Conservation (phyloP, 2,888 invertebrate genomes). For the Eristalinus aeneus region DNA sequence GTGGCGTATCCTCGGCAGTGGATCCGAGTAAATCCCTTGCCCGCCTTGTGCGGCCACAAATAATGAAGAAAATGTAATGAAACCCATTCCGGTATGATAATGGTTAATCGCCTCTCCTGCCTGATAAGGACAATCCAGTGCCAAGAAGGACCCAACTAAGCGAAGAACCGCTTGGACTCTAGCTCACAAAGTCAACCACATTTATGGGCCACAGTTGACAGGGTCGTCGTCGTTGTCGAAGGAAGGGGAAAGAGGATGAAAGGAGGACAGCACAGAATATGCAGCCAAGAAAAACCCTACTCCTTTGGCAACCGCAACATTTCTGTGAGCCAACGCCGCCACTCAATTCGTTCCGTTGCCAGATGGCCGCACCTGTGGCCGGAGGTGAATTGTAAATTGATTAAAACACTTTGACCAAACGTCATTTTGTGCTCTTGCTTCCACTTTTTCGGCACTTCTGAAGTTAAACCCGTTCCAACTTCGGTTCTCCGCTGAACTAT, state of each 20-base stretch:
- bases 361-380: slow-evolving; percentile 38
- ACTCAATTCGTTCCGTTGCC: not conserved
- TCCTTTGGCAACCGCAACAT: slow-evolving; percentile 31
- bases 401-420: slow-evolving; percentile 69
- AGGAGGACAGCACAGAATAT: not conserved
- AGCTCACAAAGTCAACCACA: slow-evolving; percentile 48
- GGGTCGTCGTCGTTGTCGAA: slow-evolving; percentile 19
- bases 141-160: slow-evolving; percentile 14
- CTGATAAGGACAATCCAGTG: not conserved
- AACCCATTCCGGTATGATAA: not conserved
- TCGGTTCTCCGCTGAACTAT: too few relatives aligned
- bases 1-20: not conserved
- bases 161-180: slow-evolving; percentile 12
- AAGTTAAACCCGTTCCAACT: slow-evolving; percentile 65
- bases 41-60: not conserved
- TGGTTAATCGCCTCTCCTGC: not conserved
- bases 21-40: not conserved
- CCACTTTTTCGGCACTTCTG: slow-evolving; percentile 26
- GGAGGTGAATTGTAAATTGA: slow-evolving; percentile 65
- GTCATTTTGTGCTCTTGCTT: slow-evolving; percentile 26
- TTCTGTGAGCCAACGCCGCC: slow-evolving; percentile 5
- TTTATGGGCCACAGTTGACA: not conserved
- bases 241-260: not conserved
- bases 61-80: not conserved
- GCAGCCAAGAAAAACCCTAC: not conserved